phyloP scores from a whole-genome alignment of 2,113 vertebrate genomes.

The Toxotes chatareus region DNA sequence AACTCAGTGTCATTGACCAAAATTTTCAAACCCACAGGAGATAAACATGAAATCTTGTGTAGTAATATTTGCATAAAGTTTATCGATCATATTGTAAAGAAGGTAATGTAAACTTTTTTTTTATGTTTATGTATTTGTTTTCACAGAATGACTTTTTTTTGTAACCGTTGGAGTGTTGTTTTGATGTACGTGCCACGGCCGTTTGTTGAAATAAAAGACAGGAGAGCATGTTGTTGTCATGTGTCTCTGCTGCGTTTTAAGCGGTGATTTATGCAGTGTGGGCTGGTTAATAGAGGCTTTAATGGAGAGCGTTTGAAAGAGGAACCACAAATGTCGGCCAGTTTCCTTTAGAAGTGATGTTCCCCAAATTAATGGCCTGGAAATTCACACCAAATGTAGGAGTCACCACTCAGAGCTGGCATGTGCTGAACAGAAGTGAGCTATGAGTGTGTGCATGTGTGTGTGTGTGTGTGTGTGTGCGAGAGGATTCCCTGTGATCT shows the following conservation, averaged over 20 bases:
- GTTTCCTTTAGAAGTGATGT: slow-evolving; percentile 73
- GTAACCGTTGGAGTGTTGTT: slow-evolving; percentile 23
- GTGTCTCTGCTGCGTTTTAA: slow-evolving; percentile 17
- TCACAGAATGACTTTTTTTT: background rate
- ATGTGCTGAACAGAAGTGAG: slow-evolving; percentile 75
- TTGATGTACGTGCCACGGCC: slow-evolving; percentile 9
- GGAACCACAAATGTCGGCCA: slow-evolving; percentile 67
- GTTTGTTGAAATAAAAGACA: slow-evolving; percentile 57
- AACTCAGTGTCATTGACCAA: background rate
- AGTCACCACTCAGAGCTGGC: slow-evolving; percentile 59
- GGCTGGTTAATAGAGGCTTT: slow-evolving; percentile 55
- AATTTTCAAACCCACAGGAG: background rate
- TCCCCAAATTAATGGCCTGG: slow-evolving; percentile 70
- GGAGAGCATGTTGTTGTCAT: slow-evolving; percentile 52
- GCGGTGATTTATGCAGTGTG: slow-evolving; percentile 56
- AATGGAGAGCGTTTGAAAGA: slow-evolving; percentile 67
- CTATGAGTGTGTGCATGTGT: slow-evolving; percentile 24
- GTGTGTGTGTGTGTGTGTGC: slow-evolving; percentile 33
- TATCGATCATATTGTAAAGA: background rate
- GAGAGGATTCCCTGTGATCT: slow-evolving; percentile 74
- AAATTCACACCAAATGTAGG: slow-evolving; percentile 75
- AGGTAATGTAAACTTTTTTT: background rate
- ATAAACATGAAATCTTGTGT: background rate
- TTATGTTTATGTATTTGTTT: background rate
- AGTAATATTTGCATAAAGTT: background rate